Base-by-base conservation (phyloP, 2,113 vertebrate species). In the Grallaria varia region DNA sequence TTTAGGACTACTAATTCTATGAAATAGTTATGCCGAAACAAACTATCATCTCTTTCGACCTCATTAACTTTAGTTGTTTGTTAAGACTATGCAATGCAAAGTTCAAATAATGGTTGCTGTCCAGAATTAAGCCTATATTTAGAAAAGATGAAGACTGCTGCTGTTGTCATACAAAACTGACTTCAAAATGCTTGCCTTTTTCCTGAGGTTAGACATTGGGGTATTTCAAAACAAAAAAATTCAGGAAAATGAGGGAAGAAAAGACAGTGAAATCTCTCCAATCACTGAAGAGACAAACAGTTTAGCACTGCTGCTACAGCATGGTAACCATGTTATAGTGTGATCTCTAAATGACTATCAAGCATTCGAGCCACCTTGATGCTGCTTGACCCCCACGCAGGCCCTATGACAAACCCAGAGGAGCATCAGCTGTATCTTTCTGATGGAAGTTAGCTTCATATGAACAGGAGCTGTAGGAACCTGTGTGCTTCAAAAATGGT, bases 21-120 rank as follows among this genome's bases (percentile, higher is more conserved):
- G 45, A 78, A 79, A 80, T 17, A 25, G 55, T 59, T 96, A 37
- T 91, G 87, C 87, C 94, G 95, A 96, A 96, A 84, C 77, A 94
- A 96, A 95, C 94, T 56, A 33, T 45, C 86, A 24, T 40, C 44
- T 73, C 45, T 90, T 89, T 79, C 83, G 68, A 87, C 63, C 42
- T 79, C 89, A 22, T 69, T 77, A 73, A 18, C 53, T 81, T 91
- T 71, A 93, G 68, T 18, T 95, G 44, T 85, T 89, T 8, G 2
- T 90, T 80, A 58, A 85, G 47, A 72, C 40, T 62, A 40, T 84
- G 63, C 50, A 79, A 58, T 84, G 73, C 52, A 86, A 88, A 95
- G 93, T 81, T 22, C 39, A 96, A 97, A 93, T 80, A 96, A 60
- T 12, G 33, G 39, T 77, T 58, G 44, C 63, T 91, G 84, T 89